phyloP scores from a whole-genome alignment of 2,113 vertebrate species.

The Mohoua ochrocephala region DNA sequence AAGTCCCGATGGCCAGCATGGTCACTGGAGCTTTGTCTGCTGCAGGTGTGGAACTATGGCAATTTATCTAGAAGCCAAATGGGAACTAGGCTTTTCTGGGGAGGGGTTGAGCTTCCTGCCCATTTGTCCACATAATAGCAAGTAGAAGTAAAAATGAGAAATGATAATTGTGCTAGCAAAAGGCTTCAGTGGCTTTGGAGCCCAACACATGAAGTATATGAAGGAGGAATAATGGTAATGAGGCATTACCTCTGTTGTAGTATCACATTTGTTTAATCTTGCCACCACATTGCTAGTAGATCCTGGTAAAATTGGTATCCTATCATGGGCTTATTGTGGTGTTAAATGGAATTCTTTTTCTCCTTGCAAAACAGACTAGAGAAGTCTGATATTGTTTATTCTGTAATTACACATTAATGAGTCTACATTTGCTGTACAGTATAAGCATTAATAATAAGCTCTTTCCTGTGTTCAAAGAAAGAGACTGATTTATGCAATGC shows the following conservation, averaged over 20 bases:
- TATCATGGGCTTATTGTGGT: neutral
- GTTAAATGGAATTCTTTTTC: neutral
- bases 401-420: neutral
- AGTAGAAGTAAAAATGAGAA: conserved; percentile 23
- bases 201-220: neutral
- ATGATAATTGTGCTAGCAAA: neutral
- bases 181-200: neutral
- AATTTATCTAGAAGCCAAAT: neutral
- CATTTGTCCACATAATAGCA: neutral
- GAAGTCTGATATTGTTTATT: conserved; percentile 9
- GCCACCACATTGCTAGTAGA: neutral
- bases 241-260: neutral
- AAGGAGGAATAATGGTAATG: neutral
- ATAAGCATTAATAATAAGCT: neutral
- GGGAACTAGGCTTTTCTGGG: neutral
- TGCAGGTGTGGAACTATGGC: neutral
- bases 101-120: neutral
- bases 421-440: neutral
- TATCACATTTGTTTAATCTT: neutral
- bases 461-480: neutral
- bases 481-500: neutral
- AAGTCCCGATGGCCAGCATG: accelerated
- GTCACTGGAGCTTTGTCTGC: neutral
- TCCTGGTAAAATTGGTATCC: neutral
- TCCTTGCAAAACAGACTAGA: neutral